phyloP scores from a whole-genome alignment of 2,113 vertebrate genomes.

The Micronycteris hirsuta region DNA sequence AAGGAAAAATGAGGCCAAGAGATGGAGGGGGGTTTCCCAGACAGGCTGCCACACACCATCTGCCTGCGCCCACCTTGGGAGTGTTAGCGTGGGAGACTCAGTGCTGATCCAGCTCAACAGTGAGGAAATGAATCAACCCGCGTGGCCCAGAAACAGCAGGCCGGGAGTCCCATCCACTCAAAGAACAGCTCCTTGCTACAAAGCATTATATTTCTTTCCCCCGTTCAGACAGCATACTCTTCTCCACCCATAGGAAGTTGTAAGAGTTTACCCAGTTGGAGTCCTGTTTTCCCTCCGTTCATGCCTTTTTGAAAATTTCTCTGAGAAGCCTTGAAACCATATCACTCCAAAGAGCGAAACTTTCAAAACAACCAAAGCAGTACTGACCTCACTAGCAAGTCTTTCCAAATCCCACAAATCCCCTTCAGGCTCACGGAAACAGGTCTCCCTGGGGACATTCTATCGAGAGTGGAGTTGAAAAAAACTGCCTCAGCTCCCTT shows the following conservation, averaged over 20 bases:
- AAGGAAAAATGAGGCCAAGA: not conserved
- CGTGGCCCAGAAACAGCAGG: accelerated
- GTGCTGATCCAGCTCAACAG: not conserved
- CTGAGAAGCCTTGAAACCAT: not conserved
- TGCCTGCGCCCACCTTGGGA: not conserved
- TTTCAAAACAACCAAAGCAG: constrained; percentile 6
- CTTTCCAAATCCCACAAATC: constrained; percentile 4
- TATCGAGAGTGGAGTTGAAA: not conserved
- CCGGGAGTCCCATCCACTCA: not conserved
- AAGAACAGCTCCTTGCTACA: not conserved
- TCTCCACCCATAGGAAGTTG: not conserved
- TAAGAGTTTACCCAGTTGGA: not conserved
- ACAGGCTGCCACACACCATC: not conserved
- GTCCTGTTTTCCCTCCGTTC: not conserved
- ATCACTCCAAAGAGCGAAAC: not conserved
- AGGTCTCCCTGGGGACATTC: not conserved
- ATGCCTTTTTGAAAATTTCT: not conserved
- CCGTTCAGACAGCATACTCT: not conserved
- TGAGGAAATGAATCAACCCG: not conserved
- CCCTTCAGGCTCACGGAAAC: not conserved
- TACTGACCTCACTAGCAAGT: not conserved
- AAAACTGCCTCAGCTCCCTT: not conserved
- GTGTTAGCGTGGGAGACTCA: not conserved
- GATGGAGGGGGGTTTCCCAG: not conserved
- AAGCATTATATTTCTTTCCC: not conserved